Conservation (phyloP, 2,888 invertebrate species). For the Petrophora chlorosata region DNA sequence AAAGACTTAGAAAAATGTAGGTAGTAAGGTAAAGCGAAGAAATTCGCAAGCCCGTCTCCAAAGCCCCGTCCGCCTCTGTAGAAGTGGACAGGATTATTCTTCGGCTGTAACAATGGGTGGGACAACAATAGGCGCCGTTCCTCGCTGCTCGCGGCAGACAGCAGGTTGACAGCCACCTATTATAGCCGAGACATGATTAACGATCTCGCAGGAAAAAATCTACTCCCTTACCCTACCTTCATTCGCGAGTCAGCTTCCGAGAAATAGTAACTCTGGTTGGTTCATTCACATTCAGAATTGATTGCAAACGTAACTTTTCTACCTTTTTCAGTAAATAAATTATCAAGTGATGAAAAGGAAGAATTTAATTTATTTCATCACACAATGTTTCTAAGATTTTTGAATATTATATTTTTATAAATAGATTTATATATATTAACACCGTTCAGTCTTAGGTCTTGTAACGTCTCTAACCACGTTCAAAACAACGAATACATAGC, state of each 20-base stretch:
- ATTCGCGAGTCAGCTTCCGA: slow-evolving; percentile 18
- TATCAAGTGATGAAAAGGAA: too few species aligned
- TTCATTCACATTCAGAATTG: slow-evolving; percentile 4
- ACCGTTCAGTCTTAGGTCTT: too few species aligned
- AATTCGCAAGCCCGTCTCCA: slow-evolving; percentile 16
- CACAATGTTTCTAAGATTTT: too few species aligned
- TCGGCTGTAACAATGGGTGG: slow-evolving; percentile 39
- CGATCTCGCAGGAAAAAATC: slow-evolving; percentile 43
- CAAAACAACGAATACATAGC: too few species aligned
- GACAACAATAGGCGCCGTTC: slow-evolving; percentile 37
- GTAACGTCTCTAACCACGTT: too few species aligned
- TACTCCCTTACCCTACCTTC: slow-evolving; percentile 20
- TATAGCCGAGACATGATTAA: slow-evolving; percentile 51
- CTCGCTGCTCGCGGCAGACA: slow-evolving; percentile 38
- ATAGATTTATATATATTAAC: too few species aligned
- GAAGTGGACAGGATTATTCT: slow-evolving; percentile 38
- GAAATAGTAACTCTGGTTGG: slow-evolving; percentile 17
- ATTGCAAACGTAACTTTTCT: too few species aligned
- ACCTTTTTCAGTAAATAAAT: too few species aligned
- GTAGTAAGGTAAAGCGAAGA: slow-evolving; percentile 7
- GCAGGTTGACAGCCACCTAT: slow-evolving; percentile 53
- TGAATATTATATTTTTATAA: too few species aligned
- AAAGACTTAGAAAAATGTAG: too few species aligned
- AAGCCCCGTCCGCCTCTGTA: background rate
- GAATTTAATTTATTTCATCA: too few species aligned